phyloP scores from a whole-genome alignment of 2,888 invertebrate species.

The Hydrotaea diabolus region DNA sequence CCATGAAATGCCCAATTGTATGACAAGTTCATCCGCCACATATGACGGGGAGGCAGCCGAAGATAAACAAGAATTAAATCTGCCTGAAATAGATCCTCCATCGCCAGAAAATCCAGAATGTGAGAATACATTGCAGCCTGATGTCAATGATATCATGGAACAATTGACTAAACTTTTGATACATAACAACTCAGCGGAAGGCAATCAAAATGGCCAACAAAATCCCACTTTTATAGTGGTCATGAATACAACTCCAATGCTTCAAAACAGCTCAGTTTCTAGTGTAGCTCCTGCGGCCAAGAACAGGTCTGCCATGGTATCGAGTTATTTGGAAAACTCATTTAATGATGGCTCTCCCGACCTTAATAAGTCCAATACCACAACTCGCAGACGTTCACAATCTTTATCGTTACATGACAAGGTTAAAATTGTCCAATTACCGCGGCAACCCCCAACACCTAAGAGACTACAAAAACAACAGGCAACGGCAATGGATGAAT shows the following conservation, averaged over 20 bases:
- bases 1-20: conserved; percentile 63
- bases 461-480: conserved; percentile 15
- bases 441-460: conserved; percentile 45
- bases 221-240: conserved; percentile 75
- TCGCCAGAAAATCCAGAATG: conserved; percentile 25
- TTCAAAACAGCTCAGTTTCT: conserved; percentile 15
- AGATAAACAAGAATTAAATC: conserved; percentile 63
- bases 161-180: conserved; percentile 72
- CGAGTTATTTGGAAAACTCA: conserved; percentile 54
- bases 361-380: conserved; percentile 40
- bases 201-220: neutral
- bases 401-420: conserved; percentile 73
- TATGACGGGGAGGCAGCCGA: conserved; percentile 67
- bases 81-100: conserved; percentile 63
- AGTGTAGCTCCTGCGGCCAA: conserved; percentile 30
- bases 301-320: conserved; percentile 29
- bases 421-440: conserved; percentile 66
- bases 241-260: conserved; percentile 69
- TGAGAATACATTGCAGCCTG: conserved; percentile 54
- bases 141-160: conserved; percentile 72
- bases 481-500: neutral
- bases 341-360: conserved; percentile 67
- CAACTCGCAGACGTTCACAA: conserved; percentile 71
- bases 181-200: conserved; percentile 48
- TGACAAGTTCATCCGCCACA: conserved; percentile 68